phyloP scores from a whole-genome alignment of 2,888 invertebrate species.

The Cheilosia variabilis region DNA sequence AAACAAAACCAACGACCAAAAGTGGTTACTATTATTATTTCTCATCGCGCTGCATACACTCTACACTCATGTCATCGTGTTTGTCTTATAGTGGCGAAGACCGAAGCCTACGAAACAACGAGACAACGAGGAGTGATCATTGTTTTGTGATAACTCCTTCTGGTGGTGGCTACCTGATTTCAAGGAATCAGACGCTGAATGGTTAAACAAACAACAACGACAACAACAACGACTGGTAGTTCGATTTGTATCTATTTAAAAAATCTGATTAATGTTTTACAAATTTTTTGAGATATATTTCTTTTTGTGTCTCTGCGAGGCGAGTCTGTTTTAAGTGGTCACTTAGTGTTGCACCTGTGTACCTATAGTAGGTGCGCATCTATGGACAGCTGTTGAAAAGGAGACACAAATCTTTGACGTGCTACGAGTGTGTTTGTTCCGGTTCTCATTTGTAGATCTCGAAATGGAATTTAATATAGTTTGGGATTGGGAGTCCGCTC shows the following conservation, averaged over 20 bases:
- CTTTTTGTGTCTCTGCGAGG: conserved; percentile 3
- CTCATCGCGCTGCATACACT: conserved; percentile 57
- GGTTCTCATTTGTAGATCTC: conserved; percentile 65
- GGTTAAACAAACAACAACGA: conserved; percentile 50
- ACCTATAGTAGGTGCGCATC: conserved; percentile 54
- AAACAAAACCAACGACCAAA: conserved; percentile 73
- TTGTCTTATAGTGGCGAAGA: conserved; percentile 16
- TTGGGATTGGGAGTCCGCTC: conserved; percentile 2
- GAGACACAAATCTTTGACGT: conserved; percentile 49
- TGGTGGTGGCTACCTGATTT: conserved; percentile 70
- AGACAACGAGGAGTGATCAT: conserved; percentile 64
- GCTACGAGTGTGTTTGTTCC: conserved; percentile 58
- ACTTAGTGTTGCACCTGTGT: conserved; percentile 71
- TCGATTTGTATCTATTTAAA: conserved; percentile 73
- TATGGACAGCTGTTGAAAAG: conserved; percentile 43
- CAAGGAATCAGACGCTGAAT: conserved; percentile 55
- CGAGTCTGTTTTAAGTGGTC: conserved; percentile 40
- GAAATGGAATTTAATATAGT: conserved; percentile 16
- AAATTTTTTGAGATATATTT: conserved; percentile 59
- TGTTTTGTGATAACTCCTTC: conserved; percentile 71
- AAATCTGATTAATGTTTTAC: conserved; percentile 74
- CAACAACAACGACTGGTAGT: conserved; percentile 21
- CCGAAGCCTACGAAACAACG: conserved; percentile 4
- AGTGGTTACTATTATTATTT: conserved; percentile 76
- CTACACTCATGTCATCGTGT: conserved; percentile 47